These are phyloP conservation scores for Pristionchus mayeri DNA, from an alignment of 2,888 invertebrate genomes.

Conservation along the genomic window DNA sequence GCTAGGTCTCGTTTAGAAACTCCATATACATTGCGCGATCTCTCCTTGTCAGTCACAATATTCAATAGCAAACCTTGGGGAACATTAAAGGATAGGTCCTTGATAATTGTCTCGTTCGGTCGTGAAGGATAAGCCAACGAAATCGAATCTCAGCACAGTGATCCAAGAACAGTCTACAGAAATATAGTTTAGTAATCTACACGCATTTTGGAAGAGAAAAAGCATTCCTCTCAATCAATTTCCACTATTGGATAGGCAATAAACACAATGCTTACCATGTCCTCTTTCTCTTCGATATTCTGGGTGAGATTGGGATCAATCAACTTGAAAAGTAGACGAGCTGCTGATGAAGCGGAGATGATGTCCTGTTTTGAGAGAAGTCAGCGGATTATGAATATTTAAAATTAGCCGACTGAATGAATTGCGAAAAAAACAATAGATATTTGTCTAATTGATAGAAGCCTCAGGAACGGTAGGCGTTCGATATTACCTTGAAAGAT, in stretches of 20 bases:
- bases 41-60: neutral
- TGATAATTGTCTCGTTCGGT: neutral
- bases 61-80: neutral
- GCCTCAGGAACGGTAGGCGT: no score
- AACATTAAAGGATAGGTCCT: slow-evolving; percentile 9
- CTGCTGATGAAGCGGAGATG: neutral
- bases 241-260: no score
- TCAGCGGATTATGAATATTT: neutral
- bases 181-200: neutral
- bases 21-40: no score
- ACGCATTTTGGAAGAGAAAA: no score
- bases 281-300: neutral
- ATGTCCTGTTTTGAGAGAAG: neutral
- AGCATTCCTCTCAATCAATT: no score
- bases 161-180: neutral
- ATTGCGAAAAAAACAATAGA: no score
- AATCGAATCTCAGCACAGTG: neutral
- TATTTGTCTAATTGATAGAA: neutral
- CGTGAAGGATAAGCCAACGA: slow-evolving; percentile 40
- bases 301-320: neutral
- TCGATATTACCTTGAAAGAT: slow-evolving; percentile 8
- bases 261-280: neutral
- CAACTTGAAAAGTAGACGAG: neutral
- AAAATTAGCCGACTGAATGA: neutral
- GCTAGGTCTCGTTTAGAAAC: no score